These are phyloP conservation scores for Myiagra hebetior DNA, from an alignment of 2,113 vertebrate genomes.

Conservation along the genomic window DNA sequence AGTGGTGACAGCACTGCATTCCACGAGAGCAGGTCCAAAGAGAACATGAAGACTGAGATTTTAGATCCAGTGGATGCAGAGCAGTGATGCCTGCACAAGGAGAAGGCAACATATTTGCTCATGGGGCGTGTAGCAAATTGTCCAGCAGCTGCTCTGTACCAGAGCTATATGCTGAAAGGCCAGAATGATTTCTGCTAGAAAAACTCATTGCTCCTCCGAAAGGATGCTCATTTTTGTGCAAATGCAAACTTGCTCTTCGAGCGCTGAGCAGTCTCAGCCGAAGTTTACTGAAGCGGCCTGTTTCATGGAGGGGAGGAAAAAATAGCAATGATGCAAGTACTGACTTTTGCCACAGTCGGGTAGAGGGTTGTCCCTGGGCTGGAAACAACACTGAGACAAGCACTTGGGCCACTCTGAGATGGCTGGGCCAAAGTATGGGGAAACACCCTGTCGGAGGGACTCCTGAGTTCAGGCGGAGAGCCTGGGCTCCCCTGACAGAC, in stretches of 20 bases:
- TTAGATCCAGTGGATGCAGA: fast-evolving
- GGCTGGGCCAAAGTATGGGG: fast-evolving
- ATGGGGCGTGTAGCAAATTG: background rate
- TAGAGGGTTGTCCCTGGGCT: background rate
- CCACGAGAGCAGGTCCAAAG: background rate
- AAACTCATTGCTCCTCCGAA: background rate
- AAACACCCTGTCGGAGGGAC: background rate
- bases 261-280: background rate
- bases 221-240: background rate
- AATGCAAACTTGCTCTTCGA: background rate
- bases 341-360: background rate
- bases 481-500: background rate
- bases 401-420: background rate
- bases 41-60: fast-evolving
- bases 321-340: background rate
- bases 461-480: fast-evolving
- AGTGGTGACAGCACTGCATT: background rate
- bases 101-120: background rate
- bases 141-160: background rate
- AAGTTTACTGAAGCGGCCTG: background rate
- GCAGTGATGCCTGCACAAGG: background rate
- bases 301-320: background rate
- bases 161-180: background rate
- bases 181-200: background rate
- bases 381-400: background rate